phyloP scores from a whole-genome alignment of 2,113 vertebrate species.

The Hypomesus transpacificus region DNA sequence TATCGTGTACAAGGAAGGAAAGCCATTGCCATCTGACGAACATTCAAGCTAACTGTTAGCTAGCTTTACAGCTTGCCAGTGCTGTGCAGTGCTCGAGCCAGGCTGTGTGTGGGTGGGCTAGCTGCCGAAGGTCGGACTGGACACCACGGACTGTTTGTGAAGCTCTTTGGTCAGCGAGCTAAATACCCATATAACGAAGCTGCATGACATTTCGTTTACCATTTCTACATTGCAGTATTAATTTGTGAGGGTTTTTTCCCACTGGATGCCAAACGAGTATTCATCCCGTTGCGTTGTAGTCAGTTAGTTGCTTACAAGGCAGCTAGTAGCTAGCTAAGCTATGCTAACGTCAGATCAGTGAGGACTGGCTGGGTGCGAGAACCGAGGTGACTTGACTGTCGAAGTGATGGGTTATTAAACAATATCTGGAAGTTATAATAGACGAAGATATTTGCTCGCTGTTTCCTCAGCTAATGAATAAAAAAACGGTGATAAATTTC shows the following conservation, averaged over 20 bases:
- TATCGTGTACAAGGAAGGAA: slow-evolving; percentile 35
- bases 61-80: slow-evolving; percentile 29
- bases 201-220: neutral
- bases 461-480: too few species aligned
- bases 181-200: neutral
- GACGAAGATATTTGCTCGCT: neutral
- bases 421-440: neutral
- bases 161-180: neutral
- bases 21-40: slow-evolving; percentile 10
- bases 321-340: slow-evolving; percentile 25
- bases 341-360: slow-evolving; percentile 63
- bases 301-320: slow-evolving; percentile 17
- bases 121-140: neutral
- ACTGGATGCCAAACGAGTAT: neutral
- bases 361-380: slow-evolving; percentile 43
- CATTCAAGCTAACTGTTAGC: slow-evolving; percentile 31
- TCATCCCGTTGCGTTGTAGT: slow-evolving; percentile 10
- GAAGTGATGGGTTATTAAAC: slow-evolving; percentile 49
- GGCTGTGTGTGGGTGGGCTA: too few species aligned
- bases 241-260: neutral
- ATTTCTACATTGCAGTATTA: neutral
- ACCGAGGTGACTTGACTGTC: slow-evolving; percentile 60
- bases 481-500: too few species aligned
- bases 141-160: neutral
- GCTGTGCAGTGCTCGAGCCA: neutral